These are phyloP conservation scores for Acronicta aceris DNA, from an alignment of 2,888 invertebrate species.

Conservation along the genomic window DNA sequence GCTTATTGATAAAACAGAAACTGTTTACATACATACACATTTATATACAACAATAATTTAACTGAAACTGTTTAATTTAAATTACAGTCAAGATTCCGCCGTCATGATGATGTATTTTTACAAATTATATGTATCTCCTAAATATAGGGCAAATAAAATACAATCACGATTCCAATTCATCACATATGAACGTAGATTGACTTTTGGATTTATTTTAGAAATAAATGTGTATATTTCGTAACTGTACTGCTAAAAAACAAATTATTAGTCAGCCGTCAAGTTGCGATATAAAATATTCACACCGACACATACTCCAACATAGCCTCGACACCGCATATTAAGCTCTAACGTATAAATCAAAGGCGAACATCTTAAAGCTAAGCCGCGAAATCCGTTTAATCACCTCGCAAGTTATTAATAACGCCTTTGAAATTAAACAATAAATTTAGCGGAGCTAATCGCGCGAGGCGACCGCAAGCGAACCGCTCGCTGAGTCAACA, in stretches of 20 bases:
- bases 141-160: slow-evolving; percentile 10
- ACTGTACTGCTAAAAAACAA: slow-evolving; percentile 38
- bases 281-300: slow-evolving; percentile 60
- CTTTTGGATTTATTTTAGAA: slow-evolving; percentile 36
- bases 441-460: slow-evolving; percentile 88
- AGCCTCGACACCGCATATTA: slow-evolving; percentile 75
- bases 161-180: slow-evolving; percentile 35
- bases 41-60: background rate
- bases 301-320: slow-evolving; percentile 62
- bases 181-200: slow-evolving; percentile 26
- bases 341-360: slow-evolving; percentile 82
- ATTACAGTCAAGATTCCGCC: slow-evolving; percentile 8
- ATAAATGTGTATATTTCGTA: slow-evolving; percentile 31
- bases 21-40: slow-evolving; percentile 13
- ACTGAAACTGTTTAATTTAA: slow-evolving; percentile 1
- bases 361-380: slow-evolving; percentile 77
- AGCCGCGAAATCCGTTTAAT: slow-evolving; percentile 86
- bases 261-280: slow-evolving; percentile 47
- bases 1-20: slow-evolving; percentile 56
- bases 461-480: slow-evolving; percentile 82
- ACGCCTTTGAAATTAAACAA: slow-evolving; percentile 88
- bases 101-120: slow-evolving; percentile 28
- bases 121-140: slow-evolving; percentile 29
- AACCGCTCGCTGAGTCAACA: slow-evolving; percentile 86
- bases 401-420: slow-evolving; percentile 87